Percentiles rank a stretch among this genome's conserved stretches.
These are phyloP conservation scores for Epinotia nisella DNA, from an alignment of 2,888 invertebrate genomes.

Conservation along the genomic window DNA sequence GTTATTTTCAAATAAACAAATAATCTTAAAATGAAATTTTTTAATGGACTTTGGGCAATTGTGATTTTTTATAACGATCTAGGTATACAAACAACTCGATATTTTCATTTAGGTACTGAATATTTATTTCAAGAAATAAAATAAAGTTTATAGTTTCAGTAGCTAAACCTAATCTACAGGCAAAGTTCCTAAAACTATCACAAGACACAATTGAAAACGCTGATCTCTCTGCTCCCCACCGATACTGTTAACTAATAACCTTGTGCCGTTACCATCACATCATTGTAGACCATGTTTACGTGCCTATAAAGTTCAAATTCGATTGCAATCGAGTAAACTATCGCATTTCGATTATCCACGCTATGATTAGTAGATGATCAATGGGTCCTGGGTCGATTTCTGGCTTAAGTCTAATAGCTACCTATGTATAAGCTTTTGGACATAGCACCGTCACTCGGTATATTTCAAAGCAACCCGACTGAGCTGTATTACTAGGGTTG, in stretches of 20 bases:
- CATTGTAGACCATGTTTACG: neutral
- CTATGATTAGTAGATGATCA: constrained; percentile 36
- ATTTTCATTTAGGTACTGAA: no score
- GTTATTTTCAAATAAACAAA: no score
- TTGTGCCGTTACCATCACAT: neutral
- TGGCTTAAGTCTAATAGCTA: neutral
- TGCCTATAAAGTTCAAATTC: neutral
- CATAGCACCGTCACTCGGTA: neutral
- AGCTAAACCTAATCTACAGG: no score
- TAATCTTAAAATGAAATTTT: no score
- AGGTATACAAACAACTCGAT: no score
- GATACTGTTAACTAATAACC: constrained; percentile 38
- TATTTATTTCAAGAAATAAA: no score
- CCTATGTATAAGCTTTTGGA: neutral
- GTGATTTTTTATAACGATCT: no score
- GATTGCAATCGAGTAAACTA: neutral
- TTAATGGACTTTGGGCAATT: no score
- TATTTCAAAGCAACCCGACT: neutral
- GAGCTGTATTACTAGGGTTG: neutral
- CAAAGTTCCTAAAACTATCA: no score
- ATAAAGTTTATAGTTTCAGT: no score
- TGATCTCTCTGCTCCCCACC: constrained; percentile 16
- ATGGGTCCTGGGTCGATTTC: constrained; percentile 29
- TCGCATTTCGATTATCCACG: constrained; percentile 33
- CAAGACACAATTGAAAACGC: neutral